A percentile compares a stretch with the other conserved stretches of the same genome.
These are phyloP conservation scores for Lepas anatifera DNA, from an alignment of 2,888 invertebrate species.

Conservation along the genomic window DNA sequence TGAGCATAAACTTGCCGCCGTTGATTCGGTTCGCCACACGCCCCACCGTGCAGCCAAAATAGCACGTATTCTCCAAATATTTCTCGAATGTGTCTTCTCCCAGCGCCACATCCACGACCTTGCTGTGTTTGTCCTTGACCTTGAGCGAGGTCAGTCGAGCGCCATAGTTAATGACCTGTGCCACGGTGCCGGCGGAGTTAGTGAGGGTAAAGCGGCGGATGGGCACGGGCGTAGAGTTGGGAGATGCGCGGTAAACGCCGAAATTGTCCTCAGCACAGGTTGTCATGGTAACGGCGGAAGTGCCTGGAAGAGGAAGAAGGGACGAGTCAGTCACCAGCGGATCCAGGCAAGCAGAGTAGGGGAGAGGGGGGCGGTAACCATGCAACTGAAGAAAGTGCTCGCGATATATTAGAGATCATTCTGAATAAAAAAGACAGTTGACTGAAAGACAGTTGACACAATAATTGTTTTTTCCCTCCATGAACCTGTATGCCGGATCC, in stretches of 20 bases:
- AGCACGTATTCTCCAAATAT: slow-evolving; percentile 31
- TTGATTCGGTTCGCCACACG: slow-evolving; percentile 71
- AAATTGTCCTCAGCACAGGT: slow-evolving; percentile 24
- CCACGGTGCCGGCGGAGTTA: background rate
- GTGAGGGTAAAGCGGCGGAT: background rate
- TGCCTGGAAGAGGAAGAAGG: no score
- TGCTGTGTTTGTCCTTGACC: background rate
- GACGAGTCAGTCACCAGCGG: no score
- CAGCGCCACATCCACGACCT: background rate
- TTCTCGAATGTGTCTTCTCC: background rate
- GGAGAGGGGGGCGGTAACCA: no score
- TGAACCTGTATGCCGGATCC: no score
- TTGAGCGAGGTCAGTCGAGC: slow-evolving; percentile 1
- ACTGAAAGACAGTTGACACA: no score
- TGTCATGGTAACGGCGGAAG: no score
- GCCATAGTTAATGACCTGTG: slow-evolving; percentile 10
- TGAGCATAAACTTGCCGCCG: slow-evolving; percentile 54
- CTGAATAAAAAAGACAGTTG: no score
- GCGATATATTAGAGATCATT: no score
- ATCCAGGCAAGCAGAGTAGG: no score
- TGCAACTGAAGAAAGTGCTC: no score
- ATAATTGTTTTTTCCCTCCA: no score
- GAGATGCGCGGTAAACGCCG: slow-evolving; percentile 19
- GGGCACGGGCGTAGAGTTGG: background rate
- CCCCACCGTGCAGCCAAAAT: slow-evolving; percentile 79